A percentile compares a stretch with the other conserved stretches of the same genome.
These are phyloP conservation scores for Lepidurus packardi DNA, from an alignment of 1,140 invertebrate genomes.

Conservation along the genomic window DNA sequence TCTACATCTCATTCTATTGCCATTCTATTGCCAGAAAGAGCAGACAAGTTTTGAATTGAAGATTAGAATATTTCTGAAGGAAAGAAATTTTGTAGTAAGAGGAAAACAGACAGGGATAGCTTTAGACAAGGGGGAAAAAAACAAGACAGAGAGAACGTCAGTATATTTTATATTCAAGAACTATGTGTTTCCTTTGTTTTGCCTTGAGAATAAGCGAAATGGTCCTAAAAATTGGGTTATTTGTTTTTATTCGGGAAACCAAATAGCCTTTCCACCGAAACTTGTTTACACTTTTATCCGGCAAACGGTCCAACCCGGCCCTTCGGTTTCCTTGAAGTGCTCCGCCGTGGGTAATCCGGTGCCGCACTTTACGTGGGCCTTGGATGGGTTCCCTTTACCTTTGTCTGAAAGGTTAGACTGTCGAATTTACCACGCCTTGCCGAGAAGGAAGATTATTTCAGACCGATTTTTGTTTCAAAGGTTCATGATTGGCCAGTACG, in stretches of 20 bases:
- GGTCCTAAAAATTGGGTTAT: neutral
- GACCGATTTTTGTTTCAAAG: constrained; percentile 39
- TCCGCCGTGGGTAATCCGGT: constrained; percentile 84
- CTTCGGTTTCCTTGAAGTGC: constrained; percentile 81
- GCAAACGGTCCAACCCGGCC: constrained; percentile 80
- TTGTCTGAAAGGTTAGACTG: constrained; percentile 23
- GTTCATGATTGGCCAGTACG: constrained; percentile 59
- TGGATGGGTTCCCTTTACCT: constrained; percentile 77
- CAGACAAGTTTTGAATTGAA: neutral
- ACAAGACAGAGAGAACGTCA: no score
- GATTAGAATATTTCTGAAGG: no score
- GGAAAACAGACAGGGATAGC: no score
- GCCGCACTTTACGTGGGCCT: constrained; percentile 78
- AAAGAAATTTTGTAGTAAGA: no score
- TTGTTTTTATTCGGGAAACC: neutral
- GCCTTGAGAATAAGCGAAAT: neutral
- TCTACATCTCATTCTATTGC: no score
- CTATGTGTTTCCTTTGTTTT: no score
- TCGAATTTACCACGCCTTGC: neutral
- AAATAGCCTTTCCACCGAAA: constrained; percentile 70
- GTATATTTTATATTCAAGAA: no score
- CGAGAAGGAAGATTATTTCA: neutral
- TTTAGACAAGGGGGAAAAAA: no score
- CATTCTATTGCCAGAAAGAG: neutral
- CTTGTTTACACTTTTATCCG: constrained; percentile 82